A percentile compares a stretch with the other conserved stretches of the same genome.
phyloP scores from a whole-genome alignment of 2,888 invertebrate genomes.

The Melieria crassipennis region DNA sequence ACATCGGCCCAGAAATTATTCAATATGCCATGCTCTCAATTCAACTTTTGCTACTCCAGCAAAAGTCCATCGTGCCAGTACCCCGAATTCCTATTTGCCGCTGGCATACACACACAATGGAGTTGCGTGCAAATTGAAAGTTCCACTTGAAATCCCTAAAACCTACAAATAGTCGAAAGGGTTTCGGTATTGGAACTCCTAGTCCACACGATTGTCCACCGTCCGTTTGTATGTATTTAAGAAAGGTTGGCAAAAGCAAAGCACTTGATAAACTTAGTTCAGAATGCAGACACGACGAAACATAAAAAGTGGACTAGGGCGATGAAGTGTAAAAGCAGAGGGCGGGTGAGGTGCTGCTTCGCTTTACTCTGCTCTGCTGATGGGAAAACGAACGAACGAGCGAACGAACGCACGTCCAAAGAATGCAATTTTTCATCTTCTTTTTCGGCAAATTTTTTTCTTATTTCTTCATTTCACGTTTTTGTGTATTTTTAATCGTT shows the following conservation, averaged over 20 bases:
- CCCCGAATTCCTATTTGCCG: too few relatives aligned
- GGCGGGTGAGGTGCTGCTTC: neutral
- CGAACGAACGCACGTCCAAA: neutral
- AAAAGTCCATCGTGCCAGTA: too few relatives aligned
- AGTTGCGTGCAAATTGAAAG: too few relatives aligned
- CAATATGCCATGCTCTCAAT: too few relatives aligned
- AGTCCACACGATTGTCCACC: constrained; percentile 5
- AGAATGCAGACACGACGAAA: constrained; percentile 17
- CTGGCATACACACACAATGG: too few relatives aligned
- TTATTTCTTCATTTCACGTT: constrained; percentile 22
- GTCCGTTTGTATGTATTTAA: constrained; percentile 39
- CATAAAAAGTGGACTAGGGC: neutral
- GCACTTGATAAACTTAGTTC: constrained; percentile 31
- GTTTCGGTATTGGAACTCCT: too few relatives aligned
- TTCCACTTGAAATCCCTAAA: too few relatives aligned
- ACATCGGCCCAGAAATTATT: too few relatives aligned
- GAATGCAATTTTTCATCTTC: constrained; percentile 34
- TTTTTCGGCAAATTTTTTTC: constrained; percentile 27
- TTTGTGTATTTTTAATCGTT: constrained; percentile 39
- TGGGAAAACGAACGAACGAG: neutral
- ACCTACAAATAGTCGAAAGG: too few relatives aligned
- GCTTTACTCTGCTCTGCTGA: neutral
- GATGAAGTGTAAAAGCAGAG: neutral
- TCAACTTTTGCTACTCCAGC: too few relatives aligned
- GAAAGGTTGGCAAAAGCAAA: constrained; percentile 30